These are phyloP conservation scores for Lasioglossum lativentre DNA, from an alignment of 2,888 invertebrate species.

Conservation along the genomic window DNA sequence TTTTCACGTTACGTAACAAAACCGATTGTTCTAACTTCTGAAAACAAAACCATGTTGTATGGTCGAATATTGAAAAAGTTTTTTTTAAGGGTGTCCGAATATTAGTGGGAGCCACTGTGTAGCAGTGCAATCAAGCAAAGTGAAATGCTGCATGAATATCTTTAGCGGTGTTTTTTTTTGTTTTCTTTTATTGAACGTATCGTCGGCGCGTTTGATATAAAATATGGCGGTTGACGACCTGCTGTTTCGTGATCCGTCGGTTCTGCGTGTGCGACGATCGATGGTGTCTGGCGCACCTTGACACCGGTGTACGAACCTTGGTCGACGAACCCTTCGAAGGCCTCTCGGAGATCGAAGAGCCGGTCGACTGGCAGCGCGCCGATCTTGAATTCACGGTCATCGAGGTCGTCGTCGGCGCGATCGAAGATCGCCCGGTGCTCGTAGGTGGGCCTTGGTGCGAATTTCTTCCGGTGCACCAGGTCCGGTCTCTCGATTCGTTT, in stretches of 20 bases:
- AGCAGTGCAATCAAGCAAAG: too few relatives aligned
- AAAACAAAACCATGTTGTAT: too few relatives aligned
- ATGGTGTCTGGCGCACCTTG: conserved; percentile 48
- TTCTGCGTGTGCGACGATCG: conserved; percentile 29
- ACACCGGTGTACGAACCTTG: conserved; percentile 86
- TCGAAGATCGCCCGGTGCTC: conserved; percentile 85
- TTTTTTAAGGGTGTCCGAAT: too few relatives aligned
- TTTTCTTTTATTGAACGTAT: background rate
- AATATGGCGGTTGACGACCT: background rate
- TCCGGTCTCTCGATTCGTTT: conserved; percentile 79
- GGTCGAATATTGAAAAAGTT: too few relatives aligned
- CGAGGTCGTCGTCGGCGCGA: conserved; percentile 85
- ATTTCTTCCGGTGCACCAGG: conserved; percentile 77
- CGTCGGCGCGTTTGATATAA: background rate
- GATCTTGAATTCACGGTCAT: conserved; percentile 80
- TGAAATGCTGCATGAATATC: too few relatives aligned
- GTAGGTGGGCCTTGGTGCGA: conserved; percentile 83
- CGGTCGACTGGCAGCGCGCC: conserved; percentile 86
- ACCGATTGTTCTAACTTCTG: too few relatives aligned
- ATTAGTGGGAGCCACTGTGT: too few relatives aligned
- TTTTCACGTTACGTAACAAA: too few relatives aligned
- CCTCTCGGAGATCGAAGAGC: conserved; percentile 87
- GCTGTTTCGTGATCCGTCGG: conserved; percentile 16
- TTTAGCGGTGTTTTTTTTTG: too few relatives aligned
- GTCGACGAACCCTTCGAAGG: conserved; percentile 88